Percentiles rank a stretch among this genome's conserved stretches.
Conservation (phyloP, 2,113 vertebrate genomes). For the Corvus cornix region DNA sequence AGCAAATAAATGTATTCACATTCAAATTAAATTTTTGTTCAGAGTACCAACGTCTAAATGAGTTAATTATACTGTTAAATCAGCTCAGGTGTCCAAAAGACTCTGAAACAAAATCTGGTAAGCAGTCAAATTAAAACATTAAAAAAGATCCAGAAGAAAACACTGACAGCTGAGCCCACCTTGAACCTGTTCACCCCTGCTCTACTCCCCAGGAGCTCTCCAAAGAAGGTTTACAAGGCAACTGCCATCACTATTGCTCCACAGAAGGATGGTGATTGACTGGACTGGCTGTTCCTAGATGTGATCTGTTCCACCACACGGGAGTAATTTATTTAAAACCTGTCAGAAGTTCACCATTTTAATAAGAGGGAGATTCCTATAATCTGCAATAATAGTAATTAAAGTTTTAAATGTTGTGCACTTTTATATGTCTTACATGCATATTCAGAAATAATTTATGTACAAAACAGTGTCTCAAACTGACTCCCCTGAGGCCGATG, state of each 20-base stretch:
- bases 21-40: background rate
- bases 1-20: background rate
- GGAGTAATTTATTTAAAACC: background rate
- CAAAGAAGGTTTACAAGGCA: background rate
- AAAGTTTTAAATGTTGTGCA: background rate
- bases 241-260: background rate
- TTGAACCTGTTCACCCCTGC: background rate
- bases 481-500: background rate
- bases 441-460: background rate
- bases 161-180: background rate
- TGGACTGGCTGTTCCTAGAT: background rate
- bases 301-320: background rate
- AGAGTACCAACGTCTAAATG: background rate
- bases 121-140: background rate
- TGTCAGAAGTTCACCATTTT: background rate
- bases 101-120: background rate
- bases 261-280: background rate
- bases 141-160: background rate
- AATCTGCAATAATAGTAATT: background rate
- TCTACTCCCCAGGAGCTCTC: background rate
- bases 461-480: background rate
- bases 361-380: background rate
- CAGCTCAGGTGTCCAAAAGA: background rate
- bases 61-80: background rate
- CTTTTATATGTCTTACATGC: background rate